These are phyloP conservation scores for Chitala chitala DNA, from an alignment of 2,113 vertebrate genomes.

Conservation along the genomic window DNA sequence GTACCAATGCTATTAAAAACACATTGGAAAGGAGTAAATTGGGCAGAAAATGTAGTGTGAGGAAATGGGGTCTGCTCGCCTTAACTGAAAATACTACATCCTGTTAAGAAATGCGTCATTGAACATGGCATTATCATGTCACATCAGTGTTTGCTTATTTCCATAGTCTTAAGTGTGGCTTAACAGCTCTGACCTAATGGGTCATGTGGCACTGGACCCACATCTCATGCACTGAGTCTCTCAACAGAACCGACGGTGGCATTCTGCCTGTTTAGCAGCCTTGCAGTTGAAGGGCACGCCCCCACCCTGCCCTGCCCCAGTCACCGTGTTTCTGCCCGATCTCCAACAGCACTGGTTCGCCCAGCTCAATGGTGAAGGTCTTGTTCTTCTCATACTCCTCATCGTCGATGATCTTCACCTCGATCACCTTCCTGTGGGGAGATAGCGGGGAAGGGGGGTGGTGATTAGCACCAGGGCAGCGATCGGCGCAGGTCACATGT, in stretches of 20 bases:
- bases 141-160: too few species aligned
- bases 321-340: slow-evolving; percentile 64
- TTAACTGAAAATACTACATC: background rate
- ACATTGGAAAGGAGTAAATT: background rate
- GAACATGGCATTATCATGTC: too few species aligned
- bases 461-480: background rate
- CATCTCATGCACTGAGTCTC: background rate
- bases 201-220: background rate
- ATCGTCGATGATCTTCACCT: slow-evolving; percentile 68
- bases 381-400: slow-evolving; percentile 71
- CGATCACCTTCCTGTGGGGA: slow-evolving; percentile 62
- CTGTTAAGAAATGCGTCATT: background rate
- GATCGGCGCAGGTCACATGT: too few species aligned
- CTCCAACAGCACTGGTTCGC: slow-evolving; percentile 64
- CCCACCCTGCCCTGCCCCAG: slow-evolving; percentile 13
- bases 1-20: too few species aligned
- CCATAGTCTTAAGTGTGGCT: background rate
- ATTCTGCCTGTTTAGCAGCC: too few species aligned
- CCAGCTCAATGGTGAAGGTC: slow-evolving; percentile 62
- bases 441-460: slow-evolving; percentile 25
- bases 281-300: background rate
- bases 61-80: background rate
- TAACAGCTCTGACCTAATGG: background rate
- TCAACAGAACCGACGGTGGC: background rate
- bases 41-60: background rate